phyloP scores from a whole-genome alignment of 2,888 invertebrate genomes.

The Drosophila merina region DNA sequence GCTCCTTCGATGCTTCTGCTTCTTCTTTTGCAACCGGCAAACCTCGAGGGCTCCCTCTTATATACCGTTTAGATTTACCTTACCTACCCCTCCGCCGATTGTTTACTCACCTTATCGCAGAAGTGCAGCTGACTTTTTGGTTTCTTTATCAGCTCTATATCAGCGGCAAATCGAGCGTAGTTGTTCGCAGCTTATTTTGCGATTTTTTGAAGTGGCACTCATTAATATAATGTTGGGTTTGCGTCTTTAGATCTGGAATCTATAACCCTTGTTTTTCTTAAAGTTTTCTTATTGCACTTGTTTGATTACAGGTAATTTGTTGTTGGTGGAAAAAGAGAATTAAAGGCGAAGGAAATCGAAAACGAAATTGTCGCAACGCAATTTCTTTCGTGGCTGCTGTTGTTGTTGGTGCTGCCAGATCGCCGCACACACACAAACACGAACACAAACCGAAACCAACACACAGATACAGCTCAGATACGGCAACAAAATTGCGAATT shows the following conservation, averaged over 20 bases:
- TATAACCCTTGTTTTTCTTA: too few species aligned
- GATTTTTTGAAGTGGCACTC: slow-evolving; percentile 39
- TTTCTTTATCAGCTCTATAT: slow-evolving; percentile 53
- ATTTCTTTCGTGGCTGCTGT: slow-evolving; percentile 65
- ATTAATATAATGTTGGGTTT: slow-evolving; percentile 37
- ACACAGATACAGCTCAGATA: slow-evolving; percentile 12
- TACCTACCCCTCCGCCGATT: slow-evolving; percentile 1
- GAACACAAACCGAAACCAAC: slow-evolving; percentile 4
- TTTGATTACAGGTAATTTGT: slow-evolving; percentile 14
- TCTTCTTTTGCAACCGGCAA: slow-evolving; percentile 23
- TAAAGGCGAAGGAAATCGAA: slow-evolving; percentile 58
- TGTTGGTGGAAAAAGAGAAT: slow-evolving; percentile 10
- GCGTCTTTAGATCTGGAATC: slow-evolving; percentile 1
- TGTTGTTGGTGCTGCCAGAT: slow-evolving; percentile 75
- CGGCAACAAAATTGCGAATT: slow-evolving; percentile 65
- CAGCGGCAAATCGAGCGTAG: slow-evolving; percentile 56
- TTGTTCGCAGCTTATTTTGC: slow-evolving; percentile 30
- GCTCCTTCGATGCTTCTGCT: slow-evolving; percentile 4
- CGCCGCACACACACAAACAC: slow-evolving; percentile 49
- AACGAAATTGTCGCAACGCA: slow-evolving; percentile 69
- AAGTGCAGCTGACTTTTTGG: slow-evolving; percentile 68
- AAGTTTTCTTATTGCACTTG: slow-evolving; percentile 11
- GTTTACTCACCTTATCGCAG: slow-evolving; percentile 70
- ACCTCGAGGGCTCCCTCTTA: not conserved
- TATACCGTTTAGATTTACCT: not conserved